A percentile compares a stretch with the other conserved stretches of the same genome.
Evolutionary conservation across 2,113 vertebrate species (phyloP).

Genomic region (Nyctereutes procyonoides): DNA sequence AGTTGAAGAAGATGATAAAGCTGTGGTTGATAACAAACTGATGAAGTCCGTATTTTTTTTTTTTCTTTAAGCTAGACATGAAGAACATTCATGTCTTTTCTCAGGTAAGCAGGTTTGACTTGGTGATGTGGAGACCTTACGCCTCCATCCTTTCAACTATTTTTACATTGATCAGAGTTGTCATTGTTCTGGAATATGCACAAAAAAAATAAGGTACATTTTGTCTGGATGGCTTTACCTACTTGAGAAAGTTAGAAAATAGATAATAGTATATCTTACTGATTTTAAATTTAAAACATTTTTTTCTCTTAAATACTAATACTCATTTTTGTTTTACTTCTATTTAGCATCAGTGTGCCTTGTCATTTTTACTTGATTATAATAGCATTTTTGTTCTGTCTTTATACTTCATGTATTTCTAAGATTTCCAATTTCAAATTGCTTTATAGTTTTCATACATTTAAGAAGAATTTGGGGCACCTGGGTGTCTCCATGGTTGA

Average conservation of each 20-base stretch:
- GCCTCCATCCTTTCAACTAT: slow-evolving; percentile 56
- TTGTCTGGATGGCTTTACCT: not conserved
- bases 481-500: too few relatives aligned
- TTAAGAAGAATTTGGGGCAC: not conserved
- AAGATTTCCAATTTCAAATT: not conserved
- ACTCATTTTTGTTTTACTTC: not conserved
- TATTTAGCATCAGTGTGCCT: not conserved
- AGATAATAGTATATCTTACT: not conserved
- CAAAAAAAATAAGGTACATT: slow-evolving; percentile 74
- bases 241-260: not conserved
- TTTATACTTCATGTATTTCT: not conserved
- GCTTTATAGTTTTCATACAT: not conserved
- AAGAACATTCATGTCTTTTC: slow-evolving; percentile 68
- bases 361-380: not conserved
- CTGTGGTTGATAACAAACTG: slow-evolving; percentile 24
- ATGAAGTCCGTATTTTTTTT: slow-evolving; percentile 31
- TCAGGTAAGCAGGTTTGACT: slow-evolving; percentile 56
- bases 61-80: slow-evolving; percentile 68
- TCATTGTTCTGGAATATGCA: slow-evolving; percentile 62
- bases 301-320: not conserved
- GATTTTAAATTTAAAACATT: not conserved
- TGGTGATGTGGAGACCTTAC: slow-evolving; percentile 50
- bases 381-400: not conserved
- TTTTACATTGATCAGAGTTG: slow-evolving; percentile 72
- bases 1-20: slow-evolving; percentile 72